Percentiles rank a stretch among this genome's conserved stretches.
phyloP scores from a whole-genome alignment of 2,797 vertebrate genomes.

The Phoebastria nigripes region DNA sequence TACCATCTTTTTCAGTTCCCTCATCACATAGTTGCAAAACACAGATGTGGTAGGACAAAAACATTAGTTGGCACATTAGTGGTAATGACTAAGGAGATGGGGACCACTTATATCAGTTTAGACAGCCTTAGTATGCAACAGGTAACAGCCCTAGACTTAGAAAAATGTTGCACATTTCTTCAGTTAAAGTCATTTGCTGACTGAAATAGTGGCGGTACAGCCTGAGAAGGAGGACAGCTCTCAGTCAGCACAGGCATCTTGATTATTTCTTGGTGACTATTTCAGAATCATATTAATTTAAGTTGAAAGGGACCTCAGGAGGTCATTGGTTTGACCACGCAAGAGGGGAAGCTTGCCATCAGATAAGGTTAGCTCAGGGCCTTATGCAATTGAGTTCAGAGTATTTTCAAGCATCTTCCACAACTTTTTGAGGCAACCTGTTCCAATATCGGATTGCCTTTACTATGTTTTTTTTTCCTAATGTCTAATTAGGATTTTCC shows the following conservation, averaged over 20 bases:
- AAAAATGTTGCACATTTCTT: background rate
- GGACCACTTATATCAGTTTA: background rate
- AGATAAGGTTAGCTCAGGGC: background rate
- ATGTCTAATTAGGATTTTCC: background rate
- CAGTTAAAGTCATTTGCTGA: background rate
- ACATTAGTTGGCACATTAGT: background rate
- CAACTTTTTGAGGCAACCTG: background rate
- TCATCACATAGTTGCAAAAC: fast-evolving
- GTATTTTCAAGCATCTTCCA: background rate
- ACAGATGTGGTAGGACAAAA: background rate
- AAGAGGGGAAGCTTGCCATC: background rate
- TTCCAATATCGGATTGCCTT: background rate
- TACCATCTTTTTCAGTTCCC: background rate
- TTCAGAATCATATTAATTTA: background rate
- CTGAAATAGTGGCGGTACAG: background rate
- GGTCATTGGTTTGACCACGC: background rate
- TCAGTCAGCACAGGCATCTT: background rate
- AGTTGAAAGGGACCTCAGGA: background rate
- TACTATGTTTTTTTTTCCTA: background rate
- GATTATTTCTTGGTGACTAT: background rate
- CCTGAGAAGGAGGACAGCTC: background rate
- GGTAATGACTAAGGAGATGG: background rate
- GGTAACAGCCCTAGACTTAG: background rate
- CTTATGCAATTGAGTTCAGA: background rate
- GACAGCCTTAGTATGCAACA: background rate